Conservation (phyloP, 2,888 invertebrate species). For the Neoaliturus tenellus region DNA sequence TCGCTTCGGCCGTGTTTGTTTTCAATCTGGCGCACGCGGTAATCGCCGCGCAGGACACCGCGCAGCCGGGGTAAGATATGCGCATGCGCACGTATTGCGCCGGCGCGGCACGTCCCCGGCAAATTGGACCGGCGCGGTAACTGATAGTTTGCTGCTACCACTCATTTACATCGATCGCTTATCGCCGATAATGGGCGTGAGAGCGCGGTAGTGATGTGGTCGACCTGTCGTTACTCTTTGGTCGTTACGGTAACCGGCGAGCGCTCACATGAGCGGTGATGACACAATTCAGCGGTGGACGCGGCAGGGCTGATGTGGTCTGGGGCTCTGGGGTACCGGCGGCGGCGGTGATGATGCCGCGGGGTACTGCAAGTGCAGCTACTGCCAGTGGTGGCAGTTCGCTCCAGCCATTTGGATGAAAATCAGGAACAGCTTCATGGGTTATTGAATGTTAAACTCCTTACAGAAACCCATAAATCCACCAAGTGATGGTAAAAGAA, state of each 20-base stretch:
- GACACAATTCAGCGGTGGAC: not conserved
- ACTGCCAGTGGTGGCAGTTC: too few species aligned
- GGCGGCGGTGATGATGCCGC: too few species aligned
- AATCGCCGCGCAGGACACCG: not conserved
- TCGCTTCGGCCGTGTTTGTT: conserved; percentile 43
- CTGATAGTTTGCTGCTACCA: conserved; percentile 48
- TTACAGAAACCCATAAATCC: too few species aligned
- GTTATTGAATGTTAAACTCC: too few species aligned
- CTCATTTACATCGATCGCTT: conserved; percentile 52
- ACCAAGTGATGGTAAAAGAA: too few species aligned
- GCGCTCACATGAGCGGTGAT: conserved; percentile 2
- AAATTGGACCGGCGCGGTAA: conserved; percentile 37
- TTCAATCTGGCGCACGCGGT: conserved; percentile 32
- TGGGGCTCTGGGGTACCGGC: too few species aligned
- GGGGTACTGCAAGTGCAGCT: too few species aligned
- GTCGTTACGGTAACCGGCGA: not conserved
- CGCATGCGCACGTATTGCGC: not conserved
- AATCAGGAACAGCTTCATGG: too few species aligned
- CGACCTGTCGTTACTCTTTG: conserved; percentile 12
- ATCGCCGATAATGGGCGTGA: conserved; percentile 46
- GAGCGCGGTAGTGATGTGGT: conserved; percentile 23
- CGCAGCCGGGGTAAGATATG: conserved; percentile 27
- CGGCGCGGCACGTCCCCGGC: conserved; percentile 15
- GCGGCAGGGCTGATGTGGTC: too few species aligned
- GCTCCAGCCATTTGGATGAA: too few species aligned